Evolutionary conservation across 2,888 invertebrate genomes (phyloP), one percentile per base, ranked within the genome.

Genomic region (Entomobrya proxima): DNA sequence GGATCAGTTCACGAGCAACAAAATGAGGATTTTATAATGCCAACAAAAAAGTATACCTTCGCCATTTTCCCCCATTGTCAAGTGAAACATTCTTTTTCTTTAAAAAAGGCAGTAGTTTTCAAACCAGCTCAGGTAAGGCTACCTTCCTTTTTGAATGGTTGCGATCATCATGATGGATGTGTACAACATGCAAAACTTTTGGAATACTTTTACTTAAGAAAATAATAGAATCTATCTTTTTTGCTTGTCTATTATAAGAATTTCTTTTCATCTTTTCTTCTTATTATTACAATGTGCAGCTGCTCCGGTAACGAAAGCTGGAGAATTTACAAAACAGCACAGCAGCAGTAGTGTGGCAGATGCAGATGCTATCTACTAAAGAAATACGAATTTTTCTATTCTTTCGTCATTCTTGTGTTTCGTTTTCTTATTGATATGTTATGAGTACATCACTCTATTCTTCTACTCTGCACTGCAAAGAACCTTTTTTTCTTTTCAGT

Each of bases 331-430:
- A 27, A 55, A 55, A 21, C n/a, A 50, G 72, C n/a, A n/a, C n/a
- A n/a, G n/a, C n/a, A n/a, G n/a, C n/a, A n/a, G n/a, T n/a, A n/a
- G n/a, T n/a, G n/a, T 72, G 72, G 72, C 72, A 72, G 72, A 72
- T 72, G 72, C 72, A 72, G 72, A 72, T 72, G 72, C 72, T 72
- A 44, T 72, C 47, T 55, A 44, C 1, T 35, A 69, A 44, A 72
- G n/a, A 24, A 44, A 37, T 67, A 3, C 18, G 11, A 3, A 7
- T 52, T 52, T 18, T 58, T 9, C 24, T 50, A 18, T 18, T 30
- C 58, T 58, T 58, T 30, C 27, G n/a, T 55, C 30, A 30, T 69
- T 69, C 44, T 44, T 58, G 11, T 47, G 18, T 37, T 30, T 72
- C 50, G n/a, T 27, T 27, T 69, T 47, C 47, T 44, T 72, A 72